Conservation (phyloP, 1,140 invertebrate species). For the Coptotermes formosanus region DNA sequence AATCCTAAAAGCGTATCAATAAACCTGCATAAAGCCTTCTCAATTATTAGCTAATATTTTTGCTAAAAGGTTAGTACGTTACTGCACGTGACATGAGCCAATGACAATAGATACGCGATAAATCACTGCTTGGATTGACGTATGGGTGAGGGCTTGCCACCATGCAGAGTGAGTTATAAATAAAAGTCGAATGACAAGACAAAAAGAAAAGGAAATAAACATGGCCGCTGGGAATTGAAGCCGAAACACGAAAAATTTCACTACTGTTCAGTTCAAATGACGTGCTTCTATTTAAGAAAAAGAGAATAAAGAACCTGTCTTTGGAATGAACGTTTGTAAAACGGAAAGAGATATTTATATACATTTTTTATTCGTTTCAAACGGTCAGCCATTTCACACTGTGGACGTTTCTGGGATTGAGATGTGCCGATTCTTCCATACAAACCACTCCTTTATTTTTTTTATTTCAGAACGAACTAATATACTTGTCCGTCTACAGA, state of each 20-base stretch:
- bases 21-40: too few relatives aligned
- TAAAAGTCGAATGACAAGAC: neutral
- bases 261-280: neutral
- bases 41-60: neutral
- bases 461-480: neutral
- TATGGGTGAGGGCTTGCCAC: neutral
- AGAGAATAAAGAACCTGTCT: neutral
- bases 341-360: neutral
- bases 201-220: neutral
- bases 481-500: neutral
- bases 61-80: neutral
- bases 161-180: neutral
- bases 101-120: neutral
- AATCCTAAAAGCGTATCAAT: too few relatives aligned
- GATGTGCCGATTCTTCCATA: neutral
- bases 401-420: neutral
- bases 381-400: neutral
- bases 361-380: neutral
- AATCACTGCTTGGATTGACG: neutral
- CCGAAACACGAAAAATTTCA: slow-evolving; percentile 11
- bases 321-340: neutral
- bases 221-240: slow-evolving; percentile 13
- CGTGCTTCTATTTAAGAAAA: neutral
- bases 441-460: neutral
- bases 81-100: neutral